These are phyloP conservation scores for Pangasius macronema DNA, from an alignment of 2,797 vertebrate genomes.

Conservation along the genomic window DNA sequence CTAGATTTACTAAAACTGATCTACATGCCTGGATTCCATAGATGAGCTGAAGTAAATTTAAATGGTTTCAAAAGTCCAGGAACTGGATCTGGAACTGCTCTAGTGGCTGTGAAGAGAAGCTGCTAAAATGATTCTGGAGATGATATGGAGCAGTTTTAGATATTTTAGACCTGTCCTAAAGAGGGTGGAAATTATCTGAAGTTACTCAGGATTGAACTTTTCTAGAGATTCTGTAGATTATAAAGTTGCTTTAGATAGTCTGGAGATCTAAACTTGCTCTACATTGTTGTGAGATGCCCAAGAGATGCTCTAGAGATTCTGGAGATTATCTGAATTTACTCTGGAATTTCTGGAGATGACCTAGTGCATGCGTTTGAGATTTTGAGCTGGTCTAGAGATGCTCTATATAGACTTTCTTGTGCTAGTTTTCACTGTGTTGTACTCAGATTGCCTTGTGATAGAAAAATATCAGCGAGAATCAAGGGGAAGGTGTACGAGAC, in stretches of 20 bases:
- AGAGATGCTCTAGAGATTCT: neutral
- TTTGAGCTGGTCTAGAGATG: neutral
- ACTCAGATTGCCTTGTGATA: neutral
- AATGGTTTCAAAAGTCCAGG: neutral
- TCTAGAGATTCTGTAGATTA: neutral
- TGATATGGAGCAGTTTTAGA: neutral
- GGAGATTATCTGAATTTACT: neutral
- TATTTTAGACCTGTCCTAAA: neutral
- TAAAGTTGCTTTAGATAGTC: neutral
- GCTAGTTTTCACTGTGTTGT: neutral
- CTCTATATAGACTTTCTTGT: neutral
- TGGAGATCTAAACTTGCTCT: neutral
- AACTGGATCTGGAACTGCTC: neutral
- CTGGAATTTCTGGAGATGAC: neutral
- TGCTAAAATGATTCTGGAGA: neutral
- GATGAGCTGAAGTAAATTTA: neutral
- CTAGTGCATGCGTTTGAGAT: neutral
- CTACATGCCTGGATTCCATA: neutral
- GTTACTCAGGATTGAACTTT: neutral
- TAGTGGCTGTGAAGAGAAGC: neutral
- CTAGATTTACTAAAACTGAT: neutral
- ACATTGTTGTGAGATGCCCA: neutral
- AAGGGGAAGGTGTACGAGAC: too few species aligned
- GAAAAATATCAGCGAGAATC: too few species aligned
- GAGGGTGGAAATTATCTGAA: neutral